Conservation (phyloP, 2,113 vertebrate genomes). For the Dicentrarchus labrax region DNA sequence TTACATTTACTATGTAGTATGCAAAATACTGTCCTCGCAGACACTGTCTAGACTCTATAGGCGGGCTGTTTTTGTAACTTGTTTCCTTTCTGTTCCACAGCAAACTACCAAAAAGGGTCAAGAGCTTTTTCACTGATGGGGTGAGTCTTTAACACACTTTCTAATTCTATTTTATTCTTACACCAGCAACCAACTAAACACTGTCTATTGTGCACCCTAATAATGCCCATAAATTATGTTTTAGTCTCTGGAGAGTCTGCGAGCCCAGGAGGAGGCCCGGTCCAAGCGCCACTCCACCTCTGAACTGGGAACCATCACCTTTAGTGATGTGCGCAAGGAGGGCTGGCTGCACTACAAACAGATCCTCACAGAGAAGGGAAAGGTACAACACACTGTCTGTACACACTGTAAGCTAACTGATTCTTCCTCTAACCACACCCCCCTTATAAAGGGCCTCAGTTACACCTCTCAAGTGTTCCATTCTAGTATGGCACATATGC, state of each 20-base stretch:
- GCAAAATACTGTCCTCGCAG: not conserved
- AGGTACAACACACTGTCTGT: slow-evolving; percentile 81
- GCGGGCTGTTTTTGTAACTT: not conserved
- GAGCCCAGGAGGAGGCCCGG: slow-evolving; percentile 87
- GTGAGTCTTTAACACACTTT: slow-evolving; percentile 82
- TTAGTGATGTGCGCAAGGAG: slow-evolving; percentile 92
- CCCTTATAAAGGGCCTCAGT: not conserved
- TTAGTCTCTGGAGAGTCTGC: slow-evolving; percentile 94
- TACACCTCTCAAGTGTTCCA: not conserved
- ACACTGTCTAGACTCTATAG: not conserved
- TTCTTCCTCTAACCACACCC: not conserved
- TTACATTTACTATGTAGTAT: not conserved
- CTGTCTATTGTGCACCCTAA: not conserved
- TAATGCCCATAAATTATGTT: slow-evolving; percentile 9
- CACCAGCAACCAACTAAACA: not conserved
- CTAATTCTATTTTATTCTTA: not conserved
- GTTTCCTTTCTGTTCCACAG: slow-evolving; percentile 78
- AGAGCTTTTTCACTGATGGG: slow-evolving; percentile 96
- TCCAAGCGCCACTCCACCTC: slow-evolving; percentile 95
- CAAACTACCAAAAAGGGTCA: slow-evolving; percentile 93
- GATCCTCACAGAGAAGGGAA: slow-evolving; percentile 97
- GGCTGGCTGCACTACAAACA: slow-evolving; percentile 98
- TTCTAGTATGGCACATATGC: no score
- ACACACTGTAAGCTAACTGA: not conserved
- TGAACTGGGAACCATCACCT: slow-evolving; percentile 90